phyloP scores from a whole-genome alignment of 2,113 vertebrate genomes.

The Hyperopisus bebe region DNA sequence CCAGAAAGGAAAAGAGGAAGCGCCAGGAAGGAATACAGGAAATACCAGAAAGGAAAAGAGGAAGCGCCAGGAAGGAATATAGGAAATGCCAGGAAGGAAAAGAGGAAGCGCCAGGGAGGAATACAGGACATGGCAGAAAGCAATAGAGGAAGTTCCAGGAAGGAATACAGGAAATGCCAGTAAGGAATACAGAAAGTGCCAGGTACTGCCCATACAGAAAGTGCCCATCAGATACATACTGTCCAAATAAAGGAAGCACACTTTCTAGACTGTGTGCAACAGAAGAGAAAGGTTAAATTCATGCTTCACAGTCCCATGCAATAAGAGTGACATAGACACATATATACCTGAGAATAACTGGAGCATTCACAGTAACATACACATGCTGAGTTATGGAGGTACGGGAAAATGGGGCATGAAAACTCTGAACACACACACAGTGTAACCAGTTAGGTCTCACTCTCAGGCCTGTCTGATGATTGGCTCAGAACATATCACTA shows the following conservation, averaged over 20 bases:
- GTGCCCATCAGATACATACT: neutral
- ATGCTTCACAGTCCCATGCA: neutral
- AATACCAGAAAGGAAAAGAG: too few relatives aligned
- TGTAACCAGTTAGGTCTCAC: slow-evolving; percentile 66
- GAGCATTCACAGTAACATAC: neutral
- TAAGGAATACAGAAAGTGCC: neutral
- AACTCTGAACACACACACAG: neutral
- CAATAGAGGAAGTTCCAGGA: neutral
- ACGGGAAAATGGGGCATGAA: neutral
- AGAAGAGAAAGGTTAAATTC: neutral
- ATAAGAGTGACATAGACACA: neutral
- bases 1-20: too few relatives aligned
- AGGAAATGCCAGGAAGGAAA: too few relatives aligned
- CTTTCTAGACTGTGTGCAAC: neutral
- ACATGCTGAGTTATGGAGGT: neutral
- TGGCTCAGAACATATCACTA: slow-evolving; percentile 50
- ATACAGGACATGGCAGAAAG: neutral
- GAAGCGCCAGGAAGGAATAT: too few relatives aligned
- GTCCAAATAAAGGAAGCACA: neutral
- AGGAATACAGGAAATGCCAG: neutral
- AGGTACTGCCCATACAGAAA: neutral
- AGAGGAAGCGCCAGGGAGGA: too few relatives aligned
- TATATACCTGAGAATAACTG: neutral
- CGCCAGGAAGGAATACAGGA: too few relatives aligned
- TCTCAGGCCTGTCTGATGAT: slow-evolving; percentile 60